Evolutionary conservation across 2,888 invertebrate species (phyloP), one percentile per base, ranked within the genome.

Genomic region (Apamea crenata): DNA sequence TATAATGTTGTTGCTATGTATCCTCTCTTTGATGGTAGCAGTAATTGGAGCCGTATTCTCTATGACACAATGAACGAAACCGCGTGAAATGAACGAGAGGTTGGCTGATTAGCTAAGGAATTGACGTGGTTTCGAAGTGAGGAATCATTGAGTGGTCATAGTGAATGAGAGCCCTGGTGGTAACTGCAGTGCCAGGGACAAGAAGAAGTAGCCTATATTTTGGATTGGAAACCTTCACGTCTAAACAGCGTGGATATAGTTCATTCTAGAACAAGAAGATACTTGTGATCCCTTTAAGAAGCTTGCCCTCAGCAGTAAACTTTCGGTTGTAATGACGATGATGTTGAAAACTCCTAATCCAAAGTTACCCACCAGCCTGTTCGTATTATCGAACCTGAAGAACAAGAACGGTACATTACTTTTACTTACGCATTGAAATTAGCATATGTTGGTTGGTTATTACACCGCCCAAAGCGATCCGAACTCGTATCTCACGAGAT

Each of bases 401-500:
- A 76, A 56, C 50, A 32, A 66, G 76, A 61, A 59, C 1, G 29
- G 36, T 21, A 32, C 5, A 50, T 69, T n/a, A 32, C 70, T 78
- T 76, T 81, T 73, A 70, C 36, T 72, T 50, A 53, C 18, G 40
- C 44, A 47, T 53, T 12, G 3, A 53, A 65, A 71, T 29, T 40
- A 56, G 40, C 50, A 44, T 61, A 3, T 2, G 21, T 56, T 16
- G n/a, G 21, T 29, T 16, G 32, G n/a, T n/a, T 40, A 53, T 76
- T 74, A 56, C 16, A 72, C 12, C 32, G 77, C 66, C 56, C 12
- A n/a, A 53, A 47, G 65, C 67, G 25, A 76, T 71, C 44, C n/a
- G 44, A 68, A 53, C 56, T 67, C 66, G 68, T 81, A 82, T 63
- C 74, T 84, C 83, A 80, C 80, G 47, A 85, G 32, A 63, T 73